Base-by-base conservation (phyloP, 2,797 vertebrate genomes). In the Onychomys leucogaster region DNA sequence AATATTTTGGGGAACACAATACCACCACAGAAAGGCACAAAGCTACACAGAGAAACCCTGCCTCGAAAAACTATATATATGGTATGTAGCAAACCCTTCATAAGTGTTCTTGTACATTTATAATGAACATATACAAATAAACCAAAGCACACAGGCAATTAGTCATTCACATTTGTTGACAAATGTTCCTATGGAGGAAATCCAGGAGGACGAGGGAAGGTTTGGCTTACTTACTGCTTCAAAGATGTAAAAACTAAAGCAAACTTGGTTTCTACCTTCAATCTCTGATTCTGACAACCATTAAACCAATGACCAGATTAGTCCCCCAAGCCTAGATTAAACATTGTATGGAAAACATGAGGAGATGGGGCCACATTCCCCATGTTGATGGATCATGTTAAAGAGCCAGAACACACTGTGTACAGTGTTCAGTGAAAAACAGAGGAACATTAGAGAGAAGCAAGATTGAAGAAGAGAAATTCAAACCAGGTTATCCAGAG, bases 151-250 rank as follows among this genome's bases (percentile, higher is more conserved):
- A n/a, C 4, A 75, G 21, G 21, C 37, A 78, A 61, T 12, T 34
- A 49, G 27, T 2, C 1, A 13, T 86, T 96, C 76, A 95, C 52
- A 13, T 57, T 92, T 49, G 41, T 76, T 83, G 69, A 95, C 95
- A 93, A 85, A 63, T 55, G 37, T 4, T 59, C 32, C 23, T 61
- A 29, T n/a, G 23, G 73, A 55, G 63, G 57, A 80, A 91, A 90
- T n/a, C 23, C 17, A 13, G 32, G 5, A 82, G 1, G 41, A 5
- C 23, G n/a, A 5, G 7, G 21, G 25, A 65, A 65, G 41, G 57
- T 87, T 57, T 91, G 52, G 37, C 75, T 85, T 46, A 73, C 6
- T 46, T 46, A 77, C 6, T 46, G 23, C 63, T 43, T 88, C 27
- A n/a, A 65, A 78, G 34, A 65, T n/a, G 19, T 4, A 89, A 88